Conservation (phyloP, 2,797 vertebrate genomes). For the Lagocephalus sceleratus region DNA sequence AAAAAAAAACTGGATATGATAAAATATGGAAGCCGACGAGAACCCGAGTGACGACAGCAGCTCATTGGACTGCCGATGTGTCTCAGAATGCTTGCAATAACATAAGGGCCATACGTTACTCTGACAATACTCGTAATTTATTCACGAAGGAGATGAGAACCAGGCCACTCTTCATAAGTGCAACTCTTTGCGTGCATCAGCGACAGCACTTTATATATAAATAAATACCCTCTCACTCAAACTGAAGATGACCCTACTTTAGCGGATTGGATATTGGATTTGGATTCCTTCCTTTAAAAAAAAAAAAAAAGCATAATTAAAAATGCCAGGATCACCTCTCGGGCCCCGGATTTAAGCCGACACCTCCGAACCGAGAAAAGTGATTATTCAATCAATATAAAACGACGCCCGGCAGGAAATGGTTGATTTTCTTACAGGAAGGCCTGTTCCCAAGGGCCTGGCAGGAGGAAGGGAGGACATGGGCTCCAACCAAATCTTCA, state of each 20-base stretch:
- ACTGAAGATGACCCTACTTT: no score
- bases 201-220: conserved; percentile 69
- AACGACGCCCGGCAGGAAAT: conserved; percentile 17
- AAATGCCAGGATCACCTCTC: neutral
- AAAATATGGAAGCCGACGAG: conserved; percentile 7
- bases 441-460: conserved; percentile 1
- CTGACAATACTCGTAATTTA: conserved; percentile 74
- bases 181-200: conserved; percentile 54
- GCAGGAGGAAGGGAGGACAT: conserved; percentile 20
- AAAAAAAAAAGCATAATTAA: no score
- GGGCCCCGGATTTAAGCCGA: conserved; percentile 15
- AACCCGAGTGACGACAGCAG: conserved; percentile 14
- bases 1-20: neutral
- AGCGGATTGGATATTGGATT: no score
- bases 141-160: conserved; percentile 64
- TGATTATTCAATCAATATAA: conserved; percentile 28
- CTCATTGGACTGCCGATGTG: conserved; percentile 61
- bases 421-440: conserved; percentile 19
- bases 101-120: conserved; percentile 66
- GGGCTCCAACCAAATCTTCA: conserved; percentile 47
- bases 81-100: conserved; percentile 71
- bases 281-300: no score
- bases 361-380: conserved; percentile 24
- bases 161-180: conserved; percentile 60
- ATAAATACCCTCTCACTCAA: conserved; percentile 14